Evolutionary conservation across 2,888 invertebrate species (phyloP).

Genomic region (Hermaeophaga mercurialis): DNA sequence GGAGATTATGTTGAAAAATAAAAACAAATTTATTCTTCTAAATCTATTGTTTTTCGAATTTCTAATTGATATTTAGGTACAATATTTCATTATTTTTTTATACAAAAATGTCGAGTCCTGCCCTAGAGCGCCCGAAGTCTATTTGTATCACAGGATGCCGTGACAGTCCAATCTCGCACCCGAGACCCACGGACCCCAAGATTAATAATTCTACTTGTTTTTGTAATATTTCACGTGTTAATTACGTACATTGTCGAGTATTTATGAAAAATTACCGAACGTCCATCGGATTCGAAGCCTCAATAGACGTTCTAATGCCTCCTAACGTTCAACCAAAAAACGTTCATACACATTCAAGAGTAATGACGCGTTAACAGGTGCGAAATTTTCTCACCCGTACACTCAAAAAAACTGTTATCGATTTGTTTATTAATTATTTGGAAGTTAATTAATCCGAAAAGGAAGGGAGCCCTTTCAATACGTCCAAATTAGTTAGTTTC

Average conservation of each 20-base stretch:
- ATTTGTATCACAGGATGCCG: constrained; percentile 51
- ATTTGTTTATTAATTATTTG: too few relatives aligned
- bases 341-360: constrained; percentile 9
- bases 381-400: neutral
- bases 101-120: neutral
- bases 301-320: constrained; percentile 15
- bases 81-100: too few relatives aligned
- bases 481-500: too few relatives aligned
- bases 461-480: too few relatives aligned
- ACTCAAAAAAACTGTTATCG: too few relatives aligned
- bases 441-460: too few relatives aligned
- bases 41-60: too few relatives aligned
- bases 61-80: too few relatives aligned
- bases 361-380: constrained; percentile 18
- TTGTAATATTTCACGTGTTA: constrained; percentile 57
- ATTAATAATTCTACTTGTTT: constrained; percentile 58
- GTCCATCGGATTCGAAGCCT: constrained; percentile 9
- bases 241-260: constrained; percentile 51
- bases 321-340: constrained; percentile 12
- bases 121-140: constrained; percentile 43
- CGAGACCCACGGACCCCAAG: constrained; percentile 48
- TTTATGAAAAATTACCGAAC: constrained; percentile 43
- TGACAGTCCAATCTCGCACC: constrained; percentile 57
- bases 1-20: too few relatives aligned
- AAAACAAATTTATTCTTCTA: too few relatives aligned